Conservation (phyloP, 1,140 invertebrate species). For the Drosophila obscura region DNA sequence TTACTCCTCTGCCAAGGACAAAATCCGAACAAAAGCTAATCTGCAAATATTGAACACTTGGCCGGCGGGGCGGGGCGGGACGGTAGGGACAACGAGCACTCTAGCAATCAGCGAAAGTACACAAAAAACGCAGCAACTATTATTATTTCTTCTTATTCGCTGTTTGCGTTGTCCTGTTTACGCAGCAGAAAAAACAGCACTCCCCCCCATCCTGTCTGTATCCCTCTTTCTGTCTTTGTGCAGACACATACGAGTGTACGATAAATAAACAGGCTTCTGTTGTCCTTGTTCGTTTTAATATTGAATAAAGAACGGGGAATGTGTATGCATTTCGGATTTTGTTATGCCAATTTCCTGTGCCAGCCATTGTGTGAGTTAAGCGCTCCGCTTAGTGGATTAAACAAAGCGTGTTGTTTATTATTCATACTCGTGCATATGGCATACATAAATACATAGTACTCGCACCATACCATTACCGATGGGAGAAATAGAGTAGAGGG, state of each 20-base stretch:
- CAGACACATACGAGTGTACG: constrained; percentile 22
- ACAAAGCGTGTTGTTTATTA: constrained; percentile 70
- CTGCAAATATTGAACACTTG: constrained; percentile 60
- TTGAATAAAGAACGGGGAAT: constrained; percentile 27
- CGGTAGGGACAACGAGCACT: constrained; percentile 13
- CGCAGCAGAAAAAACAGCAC: constrained; percentile 48
- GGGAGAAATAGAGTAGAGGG: no score
- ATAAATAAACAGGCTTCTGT: constrained; percentile 67
- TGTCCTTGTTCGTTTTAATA: constrained; percentile 44
- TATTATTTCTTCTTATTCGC: constrained; percentile 52
- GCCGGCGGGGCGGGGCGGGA: constrained; percentile 31
- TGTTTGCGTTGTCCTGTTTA: constrained; percentile 30
- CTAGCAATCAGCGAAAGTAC: constrained; percentile 52
- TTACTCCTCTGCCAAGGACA: constrained; percentile 26
- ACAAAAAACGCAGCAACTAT: constrained; percentile 59
- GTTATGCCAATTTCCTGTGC: constrained; percentile 58
- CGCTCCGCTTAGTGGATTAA: constrained; percentile 72
- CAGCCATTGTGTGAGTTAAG: constrained; percentile 41
- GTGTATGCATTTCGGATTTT: constrained; percentile 36
- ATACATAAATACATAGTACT: not conserved
- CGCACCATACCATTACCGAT: not conserved
- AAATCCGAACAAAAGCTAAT: constrained; percentile 51
- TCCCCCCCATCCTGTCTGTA: not conserved
- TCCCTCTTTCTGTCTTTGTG: no score
- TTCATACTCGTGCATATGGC: constrained; percentile 17